These are phyloP conservation scores for Spialia ferax DNA, from an alignment of 2,888 invertebrate genomes.

Conservation along the genomic window DNA sequence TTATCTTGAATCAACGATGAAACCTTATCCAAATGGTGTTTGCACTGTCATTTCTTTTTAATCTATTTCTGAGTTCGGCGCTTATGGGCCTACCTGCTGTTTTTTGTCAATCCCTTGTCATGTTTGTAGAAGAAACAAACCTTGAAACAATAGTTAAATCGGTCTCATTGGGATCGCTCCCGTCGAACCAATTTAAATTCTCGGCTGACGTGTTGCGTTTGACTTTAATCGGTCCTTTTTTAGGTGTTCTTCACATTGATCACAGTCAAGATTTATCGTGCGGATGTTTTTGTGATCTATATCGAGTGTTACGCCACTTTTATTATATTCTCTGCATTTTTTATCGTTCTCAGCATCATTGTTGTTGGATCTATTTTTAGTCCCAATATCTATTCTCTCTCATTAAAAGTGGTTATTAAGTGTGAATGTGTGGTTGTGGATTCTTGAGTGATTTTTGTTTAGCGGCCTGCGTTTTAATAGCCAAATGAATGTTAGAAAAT, in stretches of 20 bases:
- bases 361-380: constrained; percentile 31
- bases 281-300: constrained; percentile 53
- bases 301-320: constrained; percentile 42
- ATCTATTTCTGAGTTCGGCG: constrained; percentile 48
- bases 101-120: constrained; percentile 72
- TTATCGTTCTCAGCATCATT: constrained; percentile 23
- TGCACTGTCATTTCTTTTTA: constrained; percentile 39
- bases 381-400: constrained; percentile 33
- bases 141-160: constrained; percentile 80
- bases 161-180: constrained; percentile 62
- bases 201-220: constrained; percentile 61
- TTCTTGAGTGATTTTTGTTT: constrained; percentile 18
- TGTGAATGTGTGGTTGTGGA: constrained; percentile 29
- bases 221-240: constrained; percentile 58
- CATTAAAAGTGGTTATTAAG: constrained; percentile 27
- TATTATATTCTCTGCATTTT: constrained; percentile 36
- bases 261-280: constrained; percentile 66
- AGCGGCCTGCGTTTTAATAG: constrained; percentile 4
- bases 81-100: constrained; percentile 78
- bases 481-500: constrained; percentile 5
- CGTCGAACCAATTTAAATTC: constrained; percentile 74
- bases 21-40: background rate
- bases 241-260: constrained; percentile 45
- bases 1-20: background rate
- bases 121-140: constrained; percentile 78